A percentile compares a stretch with the other conserved stretches of the same genome.
These are phyloP conservation scores for Portevinia maculata DNA, from an alignment of 2,888 invertebrate genomes.

Conservation along the genomic window DNA sequence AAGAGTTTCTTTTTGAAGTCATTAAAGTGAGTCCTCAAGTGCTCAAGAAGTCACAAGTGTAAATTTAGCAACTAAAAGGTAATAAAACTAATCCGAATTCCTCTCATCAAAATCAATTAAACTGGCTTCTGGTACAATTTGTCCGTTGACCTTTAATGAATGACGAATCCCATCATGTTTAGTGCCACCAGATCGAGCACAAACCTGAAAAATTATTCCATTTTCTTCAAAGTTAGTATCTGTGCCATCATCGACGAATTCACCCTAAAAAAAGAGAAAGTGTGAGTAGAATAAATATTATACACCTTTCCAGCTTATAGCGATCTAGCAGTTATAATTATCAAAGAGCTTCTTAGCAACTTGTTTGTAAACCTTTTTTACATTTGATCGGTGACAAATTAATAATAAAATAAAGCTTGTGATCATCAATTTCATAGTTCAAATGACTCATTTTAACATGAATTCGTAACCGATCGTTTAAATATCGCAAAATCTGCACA, in stretches of 20 bases:
- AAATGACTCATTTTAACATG: no score
- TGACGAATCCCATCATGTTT: conserved; percentile 85
- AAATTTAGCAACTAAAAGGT: not conserved
- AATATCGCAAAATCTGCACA: not conserved
- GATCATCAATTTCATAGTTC: no score
- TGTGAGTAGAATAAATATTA: not conserved
- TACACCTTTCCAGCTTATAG: no score
- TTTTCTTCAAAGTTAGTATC: conserved; percentile 88
- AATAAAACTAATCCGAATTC: conserved; percentile 4
- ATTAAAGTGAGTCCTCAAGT: no score
- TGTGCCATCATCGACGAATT: conserved; percentile 93
- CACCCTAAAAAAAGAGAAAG: conserved; percentile 85
- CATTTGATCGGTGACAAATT: no score
- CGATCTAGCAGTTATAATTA: no score
- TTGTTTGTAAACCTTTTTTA: no score
- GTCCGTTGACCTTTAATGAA: conserved; percentile 84
- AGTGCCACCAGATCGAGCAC: conserved; percentile 81
- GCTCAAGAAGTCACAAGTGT: conserved; percentile 8
- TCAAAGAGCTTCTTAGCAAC: no score
- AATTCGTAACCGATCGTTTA: no score
- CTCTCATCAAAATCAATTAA: conserved; percentile 72
- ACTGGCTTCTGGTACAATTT: conserved; percentile 77
- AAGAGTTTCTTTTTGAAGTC: no score
- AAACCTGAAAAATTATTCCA: conserved; percentile 80
- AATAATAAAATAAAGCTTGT: no score